These are phyloP conservation scores for Hyaena hyaena DNA, from an alignment of 2,113 vertebrate genomes.

Conservation along the genomic window DNA sequence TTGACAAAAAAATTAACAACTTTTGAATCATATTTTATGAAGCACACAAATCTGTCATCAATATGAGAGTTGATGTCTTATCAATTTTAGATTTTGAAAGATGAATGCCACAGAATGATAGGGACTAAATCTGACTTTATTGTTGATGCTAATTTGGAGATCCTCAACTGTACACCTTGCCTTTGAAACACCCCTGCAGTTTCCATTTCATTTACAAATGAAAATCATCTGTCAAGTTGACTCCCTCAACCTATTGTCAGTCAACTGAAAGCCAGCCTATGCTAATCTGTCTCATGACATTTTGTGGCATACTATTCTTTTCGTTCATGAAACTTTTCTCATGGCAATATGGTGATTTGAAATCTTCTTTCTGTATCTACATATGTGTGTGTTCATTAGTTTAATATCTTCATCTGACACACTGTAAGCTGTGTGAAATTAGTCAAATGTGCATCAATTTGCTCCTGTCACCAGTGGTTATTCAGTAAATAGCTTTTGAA, in stretches of 20 bases:
- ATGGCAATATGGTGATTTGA: not conserved
- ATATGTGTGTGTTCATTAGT: not conserved
- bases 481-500: not conserved
- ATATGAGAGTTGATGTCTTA: not conserved
- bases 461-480: not conserved
- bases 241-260: not conserved
- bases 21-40: not conserved
- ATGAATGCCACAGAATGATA: not conserved
- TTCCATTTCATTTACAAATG: not conserved
- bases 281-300: not conserved
- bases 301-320: not conserved
- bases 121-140: not conserved
- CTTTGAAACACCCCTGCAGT: not conserved
- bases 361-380: not conserved
- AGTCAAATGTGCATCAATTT: not conserved
- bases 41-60: not conserved
- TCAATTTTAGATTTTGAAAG: not conserved
- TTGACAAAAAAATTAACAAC: not conserved
- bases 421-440: not conserved
- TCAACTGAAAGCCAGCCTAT: not conserved
- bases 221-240: not conserved
- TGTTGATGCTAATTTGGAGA: not conserved
- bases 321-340: not conserved
- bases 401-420: not conserved
- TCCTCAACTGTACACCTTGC: no score